Conservation (phyloP, 2,888 invertebrate species). For the Drosophila kambysellisi region DNA sequence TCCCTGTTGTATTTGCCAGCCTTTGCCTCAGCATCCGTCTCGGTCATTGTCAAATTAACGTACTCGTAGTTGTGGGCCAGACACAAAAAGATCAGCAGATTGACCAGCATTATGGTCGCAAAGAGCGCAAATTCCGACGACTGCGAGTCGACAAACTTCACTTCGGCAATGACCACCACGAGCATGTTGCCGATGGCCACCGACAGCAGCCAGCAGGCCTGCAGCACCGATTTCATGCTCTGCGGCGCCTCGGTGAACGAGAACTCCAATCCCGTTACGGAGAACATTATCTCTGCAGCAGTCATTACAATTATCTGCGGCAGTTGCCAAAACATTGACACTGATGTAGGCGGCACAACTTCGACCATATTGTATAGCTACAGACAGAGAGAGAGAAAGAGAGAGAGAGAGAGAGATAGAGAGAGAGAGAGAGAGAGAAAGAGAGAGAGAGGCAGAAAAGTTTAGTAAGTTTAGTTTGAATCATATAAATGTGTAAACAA, state of each 20-base stretch:
- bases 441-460: not conserved
- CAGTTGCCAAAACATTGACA: slow-evolving; percentile 92
- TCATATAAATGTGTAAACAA: not conserved
- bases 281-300: slow-evolving; percentile 97
- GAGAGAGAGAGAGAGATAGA: not conserved
- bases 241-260: slow-evolving; percentile 97
- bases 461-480: too few species aligned
- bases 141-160: slow-evolving; percentile 85
- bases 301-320: slow-evolving; percentile 98
- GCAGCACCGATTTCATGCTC: slow-evolving; percentile 97
- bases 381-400: not conserved
- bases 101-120: slow-evolving; percentile 93
- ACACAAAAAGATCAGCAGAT: slow-evolving; percentile 92
- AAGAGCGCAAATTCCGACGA: slow-evolving; percentile 95
- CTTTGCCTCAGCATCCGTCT: slow-evolving; percentile 6
- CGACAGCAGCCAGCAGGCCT: slow-evolving; percentile 96
- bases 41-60: slow-evolving; percentile 75
- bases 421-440: not conserved
- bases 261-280: slow-evolving; percentile 97
- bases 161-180: slow-evolving; percentile 89
- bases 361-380: slow-evolving; percentile 69
- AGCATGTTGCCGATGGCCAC: slow-evolving; percentile 97
- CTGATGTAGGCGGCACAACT: slow-evolving; percentile 88
- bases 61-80: slow-evolving; percentile 94
- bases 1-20: not conserved